Conservation (phyloP, 2,797 vertebrate genomes). For the Sebastes steindachneri region DNA sequence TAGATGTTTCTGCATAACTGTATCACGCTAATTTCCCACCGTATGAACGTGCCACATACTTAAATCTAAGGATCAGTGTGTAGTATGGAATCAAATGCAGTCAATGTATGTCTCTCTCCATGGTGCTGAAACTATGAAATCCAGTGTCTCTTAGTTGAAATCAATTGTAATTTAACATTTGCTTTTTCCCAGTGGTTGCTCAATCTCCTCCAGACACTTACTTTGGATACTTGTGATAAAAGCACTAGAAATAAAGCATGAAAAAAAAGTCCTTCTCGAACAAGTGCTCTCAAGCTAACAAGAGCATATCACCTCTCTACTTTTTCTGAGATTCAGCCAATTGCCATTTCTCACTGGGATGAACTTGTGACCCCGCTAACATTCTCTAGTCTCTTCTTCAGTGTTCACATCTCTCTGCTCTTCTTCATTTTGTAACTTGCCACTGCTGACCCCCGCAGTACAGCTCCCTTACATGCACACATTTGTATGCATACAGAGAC, state of each 20-base stretch:
- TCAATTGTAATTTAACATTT: background rate
- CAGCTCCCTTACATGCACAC: background rate
- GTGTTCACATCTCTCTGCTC: background rate
- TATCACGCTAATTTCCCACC: background rate
- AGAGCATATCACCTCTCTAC: background rate
- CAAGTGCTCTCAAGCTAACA: background rate
- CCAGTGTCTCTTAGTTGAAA: background rate
- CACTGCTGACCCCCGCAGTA: background rate
- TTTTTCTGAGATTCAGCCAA: background rate
- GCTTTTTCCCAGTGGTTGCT: background rate
- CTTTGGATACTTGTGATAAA: background rate
- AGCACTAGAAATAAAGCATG: background rate
- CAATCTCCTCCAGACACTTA: background rate
- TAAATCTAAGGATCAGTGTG: background rate
- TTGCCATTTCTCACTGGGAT: background rate
- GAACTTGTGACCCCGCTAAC: constrained; percentile 4
- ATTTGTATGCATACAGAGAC: background rate
- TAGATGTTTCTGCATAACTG: background rate
- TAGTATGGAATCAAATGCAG: background rate
- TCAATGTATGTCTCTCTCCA: background rate
- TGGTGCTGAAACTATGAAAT: background rate
- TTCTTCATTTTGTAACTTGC: background rate
- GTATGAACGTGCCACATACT: background rate
- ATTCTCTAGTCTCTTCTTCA: background rate
- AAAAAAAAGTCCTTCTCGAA: background rate